phyloP scores from a whole-genome alignment of 2,797 vertebrate species.

The Choloepus didactylus region DNA sequence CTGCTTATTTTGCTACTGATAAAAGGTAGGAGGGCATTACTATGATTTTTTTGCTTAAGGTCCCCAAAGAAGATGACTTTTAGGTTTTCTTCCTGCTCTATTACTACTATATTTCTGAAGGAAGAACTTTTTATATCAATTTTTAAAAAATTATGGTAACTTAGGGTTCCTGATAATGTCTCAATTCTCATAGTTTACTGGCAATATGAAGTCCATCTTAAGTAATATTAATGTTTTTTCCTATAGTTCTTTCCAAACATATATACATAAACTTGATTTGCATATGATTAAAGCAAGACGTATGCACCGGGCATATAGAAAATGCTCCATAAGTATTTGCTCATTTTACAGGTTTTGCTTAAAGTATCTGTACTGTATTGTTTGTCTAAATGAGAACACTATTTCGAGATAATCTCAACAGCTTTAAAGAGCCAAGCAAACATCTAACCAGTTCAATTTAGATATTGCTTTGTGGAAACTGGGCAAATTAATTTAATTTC shows the following conservation, averaged over 20 bases:
- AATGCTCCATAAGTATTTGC: neutral
- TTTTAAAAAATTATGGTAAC: neutral
- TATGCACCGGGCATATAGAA: neutral
- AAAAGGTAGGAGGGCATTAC: neutral
- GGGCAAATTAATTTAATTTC: neutral
- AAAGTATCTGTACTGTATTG: neutral
- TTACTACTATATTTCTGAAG: slow-evolving; percentile 5
- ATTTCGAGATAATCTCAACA: slow-evolving; percentile 4
- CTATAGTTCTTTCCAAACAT: neutral
- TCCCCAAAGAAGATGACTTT: neutral
- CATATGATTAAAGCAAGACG: neutral
- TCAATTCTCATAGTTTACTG: slow-evolving; percentile 20
- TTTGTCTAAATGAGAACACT: slow-evolving; percentile 36
- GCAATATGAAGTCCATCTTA: neutral
- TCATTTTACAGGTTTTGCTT: neutral
- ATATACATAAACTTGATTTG: slow-evolving; percentile 16
- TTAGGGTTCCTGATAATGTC: slow-evolving; percentile 34
- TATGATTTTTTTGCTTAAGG: neutral
- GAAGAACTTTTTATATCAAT: neutral
- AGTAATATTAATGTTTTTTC: neutral
- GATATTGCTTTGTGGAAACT: neutral
- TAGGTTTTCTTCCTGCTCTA: neutral
- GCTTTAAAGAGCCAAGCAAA: neutral
- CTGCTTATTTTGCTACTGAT: neutral
- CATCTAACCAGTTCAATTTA: neutral